phyloP scores from a whole-genome alignment of 2,888 invertebrate species.

The Desoria tigrina region DNA sequence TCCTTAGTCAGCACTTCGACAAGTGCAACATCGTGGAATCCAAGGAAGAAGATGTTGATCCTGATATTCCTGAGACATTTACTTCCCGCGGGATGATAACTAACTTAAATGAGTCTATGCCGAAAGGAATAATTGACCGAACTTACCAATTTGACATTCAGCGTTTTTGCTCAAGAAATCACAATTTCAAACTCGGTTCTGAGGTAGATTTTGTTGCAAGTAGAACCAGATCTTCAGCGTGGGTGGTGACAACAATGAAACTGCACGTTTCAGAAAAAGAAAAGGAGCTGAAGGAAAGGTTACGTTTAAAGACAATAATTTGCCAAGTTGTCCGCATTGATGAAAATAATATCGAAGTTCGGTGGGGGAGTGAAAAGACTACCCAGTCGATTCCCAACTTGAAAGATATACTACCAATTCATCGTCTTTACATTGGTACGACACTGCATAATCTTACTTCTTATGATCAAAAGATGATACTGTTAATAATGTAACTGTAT shows the following conservation, averaged over 20 bases:
- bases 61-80: conserved; percentile 10
- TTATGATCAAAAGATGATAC: too few species aligned
- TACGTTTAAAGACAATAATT: conserved; percentile 17
- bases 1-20: not conserved
- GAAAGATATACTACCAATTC: conserved; percentile 10
- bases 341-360: conserved; percentile 11
- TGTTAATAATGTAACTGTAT: too few species aligned
- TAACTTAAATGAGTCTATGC: conserved; percentile 26
- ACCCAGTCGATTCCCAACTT: conserved; percentile 15
- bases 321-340: conserved; percentile 23
- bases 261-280: conserved; percentile 21
- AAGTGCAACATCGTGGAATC: too few species aligned
- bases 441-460: not conserved
- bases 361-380: conserved; percentile 20
- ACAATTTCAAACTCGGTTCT: conserved; percentile 20
- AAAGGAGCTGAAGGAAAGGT: conserved; percentile 15
- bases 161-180: conserved; percentile 22
- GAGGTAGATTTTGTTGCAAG: conserved; percentile 41
- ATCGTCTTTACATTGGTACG: not conserved
- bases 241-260: conserved; percentile 35
- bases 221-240: conserved; percentile 10
- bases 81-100: conserved; percentile 44
- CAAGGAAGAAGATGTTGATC: conserved; percentile 1
- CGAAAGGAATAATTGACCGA: conserved; percentile 44
- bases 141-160: conserved; percentile 36